phyloP scores from a whole-genome alignment of 2,113 vertebrate species.

The Cryptomyrus ogoouensis region DNA sequence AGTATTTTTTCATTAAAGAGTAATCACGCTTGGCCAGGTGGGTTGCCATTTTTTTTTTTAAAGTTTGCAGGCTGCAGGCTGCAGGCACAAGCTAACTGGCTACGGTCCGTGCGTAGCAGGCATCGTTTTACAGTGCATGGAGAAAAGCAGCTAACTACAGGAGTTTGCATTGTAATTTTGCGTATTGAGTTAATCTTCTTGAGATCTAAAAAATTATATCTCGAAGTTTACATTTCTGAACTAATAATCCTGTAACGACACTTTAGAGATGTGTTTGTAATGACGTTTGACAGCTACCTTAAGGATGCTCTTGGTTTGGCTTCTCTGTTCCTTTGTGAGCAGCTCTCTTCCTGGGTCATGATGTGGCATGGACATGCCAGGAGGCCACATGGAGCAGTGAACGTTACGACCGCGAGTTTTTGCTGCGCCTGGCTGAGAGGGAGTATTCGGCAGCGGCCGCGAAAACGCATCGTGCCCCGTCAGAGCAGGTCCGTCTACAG shows the following conservation, averaged over 20 bases:
- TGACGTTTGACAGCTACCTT: background rate
- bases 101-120: background rate
- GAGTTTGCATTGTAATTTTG: background rate
- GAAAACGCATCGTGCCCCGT: slow-evolving; percentile 32
- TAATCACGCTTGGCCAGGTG: background rate
- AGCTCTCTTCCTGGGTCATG: slow-evolving; percentile 55
- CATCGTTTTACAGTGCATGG: background rate
- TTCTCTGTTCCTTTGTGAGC: slow-evolving; percentile 34
- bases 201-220: background rate
- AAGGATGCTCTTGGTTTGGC: background rate
- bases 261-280: background rate
- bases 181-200: background rate
- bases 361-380: slow-evolving; percentile 70
- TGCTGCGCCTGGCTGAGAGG: slow-evolving; percentile 59
- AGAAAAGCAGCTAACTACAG: background rate
- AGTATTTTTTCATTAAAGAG: background rate
- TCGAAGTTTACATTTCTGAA: background rate
- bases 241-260: background rate
- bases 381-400: slow-evolving; percentile 46
- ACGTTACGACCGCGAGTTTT: slow-evolving; percentile 48
- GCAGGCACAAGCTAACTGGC: background rate
- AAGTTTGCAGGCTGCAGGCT: background rate
- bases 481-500: background rate
- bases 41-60: too few species aligned
- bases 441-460: slow-evolving; percentile 45